Base-by-base conservation (phyloP, 2,113 vertebrate species). In the Pitta sordida region DNA sequence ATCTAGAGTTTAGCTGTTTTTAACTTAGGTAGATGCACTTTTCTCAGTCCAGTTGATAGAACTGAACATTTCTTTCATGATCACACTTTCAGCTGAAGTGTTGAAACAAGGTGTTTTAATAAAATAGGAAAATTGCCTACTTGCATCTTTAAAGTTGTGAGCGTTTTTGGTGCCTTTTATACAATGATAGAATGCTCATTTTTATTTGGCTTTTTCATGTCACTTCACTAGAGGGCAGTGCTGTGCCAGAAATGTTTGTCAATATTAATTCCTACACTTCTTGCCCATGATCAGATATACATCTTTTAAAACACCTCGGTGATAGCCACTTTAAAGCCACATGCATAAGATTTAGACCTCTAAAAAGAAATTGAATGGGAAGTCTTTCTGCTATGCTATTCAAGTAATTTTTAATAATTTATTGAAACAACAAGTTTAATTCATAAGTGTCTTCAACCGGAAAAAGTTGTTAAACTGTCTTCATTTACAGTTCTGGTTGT, bases 151-250 rank as follows among this genome's bases (percentile, higher is more conserved):
- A 3, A 77, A 91, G 21, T 7, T 60, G 13, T 26, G 15, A 51
- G 3, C 1, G 2, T 34, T 93, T 83, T 11, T 63, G 9, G 10
- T 24, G 17, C 8, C 15, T 77, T 18, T 20, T 52, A 7, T 19
- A 5, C 1, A 5, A 23, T 36, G 18, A 6, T 85, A 2, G 3
- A 43, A 8, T 37, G 51, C 3, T 15, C 6, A 24, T 32, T 49
- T 58, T 14, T 36, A 29, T 46, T 67, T 59, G 27, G 5, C 36
- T 79, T 71, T 63, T 62, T 73, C 3, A 2, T 82, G 32, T 90
- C 32, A 58, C 49, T 94, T 97, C 97, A 21, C 97, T 98, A 98
- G 98, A 98, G 99, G 99, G 98, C 99, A 98, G 98, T 98, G 98
- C 98, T 98, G 97, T 96, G 98, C 98, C 99, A 97, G 97, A 96